Base-by-base conservation (phyloP, 2,888 invertebrate species). In the Pedicia rivosa region DNA sequence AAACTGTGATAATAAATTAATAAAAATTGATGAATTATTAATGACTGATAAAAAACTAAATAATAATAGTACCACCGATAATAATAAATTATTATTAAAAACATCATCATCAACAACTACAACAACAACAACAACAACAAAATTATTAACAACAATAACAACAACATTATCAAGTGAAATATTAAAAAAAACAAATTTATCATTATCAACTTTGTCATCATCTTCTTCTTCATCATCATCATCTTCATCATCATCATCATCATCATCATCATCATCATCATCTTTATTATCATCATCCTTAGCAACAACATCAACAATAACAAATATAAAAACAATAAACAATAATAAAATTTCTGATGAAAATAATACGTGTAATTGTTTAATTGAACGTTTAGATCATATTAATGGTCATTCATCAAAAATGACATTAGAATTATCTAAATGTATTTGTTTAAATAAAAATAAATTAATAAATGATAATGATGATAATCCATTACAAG, bases 331-430 rank as follows among this genome's bases (percentile, higher is more conserved):
- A n/a, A n/a, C n/a, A n/a, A n/a, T n/a, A n/a, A n/a, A n/a, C n/a
- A n/a, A n/a, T n/a, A n/a, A n/a, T n/a, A n/a, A n/a, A n/a, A n/a
- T n/a, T n/a, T n/a, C n/a, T n/a, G n/a, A 10, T 24, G 24, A 10
- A 10, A 24, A 24, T 3, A 24, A 24, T 3, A 8, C 35, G 12
- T 40, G 40, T 30, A 30, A 19, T 20, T 40, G 41, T 29, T 43
- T 34, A 14, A 15, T 33, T 5, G 36, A 39, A 14, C 41, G 42
- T 27, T 30, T 40, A 14, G 44, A 44, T 37, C 41, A 44, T 37
- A 38, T 42, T 8, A 42, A 41, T 26, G 44, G 41, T 5, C 44
- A 42, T 37, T 40, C 42, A 14, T 42, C 40, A 19, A 38, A 40
- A 33, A 40, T 35, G 36, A 36, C 35, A 32, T 35, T 39, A 17